These are phyloP conservation scores for Himalopsyche kuldschensis DNA, from an alignment of 2,888 invertebrate species.

Conservation along the genomic window DNA sequence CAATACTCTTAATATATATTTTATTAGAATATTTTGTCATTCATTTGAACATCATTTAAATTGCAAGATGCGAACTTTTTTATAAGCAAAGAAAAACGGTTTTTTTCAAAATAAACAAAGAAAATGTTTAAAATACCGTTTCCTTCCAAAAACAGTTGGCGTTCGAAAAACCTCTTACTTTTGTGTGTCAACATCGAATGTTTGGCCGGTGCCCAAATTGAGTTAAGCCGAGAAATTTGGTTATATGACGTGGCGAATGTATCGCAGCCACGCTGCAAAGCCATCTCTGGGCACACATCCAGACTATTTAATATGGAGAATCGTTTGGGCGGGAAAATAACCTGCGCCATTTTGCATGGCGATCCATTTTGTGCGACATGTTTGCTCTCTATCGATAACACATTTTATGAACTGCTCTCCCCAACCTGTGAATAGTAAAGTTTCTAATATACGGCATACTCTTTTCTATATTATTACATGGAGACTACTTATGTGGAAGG, in stretches of 20 bases:
- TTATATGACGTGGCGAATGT: neutral
- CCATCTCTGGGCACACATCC: neutral
- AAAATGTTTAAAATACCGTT: neutral
- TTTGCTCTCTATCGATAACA: neutral
- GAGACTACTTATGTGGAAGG: no score
- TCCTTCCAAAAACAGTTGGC: neutral
- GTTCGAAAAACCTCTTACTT: neutral
- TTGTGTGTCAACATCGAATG: neutral
- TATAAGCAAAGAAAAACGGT: no score
- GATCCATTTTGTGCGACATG: neutral
- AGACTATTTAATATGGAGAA: neutral
- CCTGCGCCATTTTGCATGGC: neutral
- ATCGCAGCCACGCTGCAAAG: neutral
- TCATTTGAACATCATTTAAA: no score
- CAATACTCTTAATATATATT: no score
- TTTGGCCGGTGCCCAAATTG: neutral
- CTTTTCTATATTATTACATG: no score
- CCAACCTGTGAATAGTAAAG: neutral
- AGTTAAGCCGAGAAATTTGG: neutral
- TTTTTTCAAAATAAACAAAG: no score
- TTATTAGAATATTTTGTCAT: no score
- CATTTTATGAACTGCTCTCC: neutral
- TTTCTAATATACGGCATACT: no score
- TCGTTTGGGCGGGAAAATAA: neutral
- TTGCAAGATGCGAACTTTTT: no score